phyloP scores from a whole-genome alignment of 2,113 vertebrate species.

The Dinomys branickii region DNA sequence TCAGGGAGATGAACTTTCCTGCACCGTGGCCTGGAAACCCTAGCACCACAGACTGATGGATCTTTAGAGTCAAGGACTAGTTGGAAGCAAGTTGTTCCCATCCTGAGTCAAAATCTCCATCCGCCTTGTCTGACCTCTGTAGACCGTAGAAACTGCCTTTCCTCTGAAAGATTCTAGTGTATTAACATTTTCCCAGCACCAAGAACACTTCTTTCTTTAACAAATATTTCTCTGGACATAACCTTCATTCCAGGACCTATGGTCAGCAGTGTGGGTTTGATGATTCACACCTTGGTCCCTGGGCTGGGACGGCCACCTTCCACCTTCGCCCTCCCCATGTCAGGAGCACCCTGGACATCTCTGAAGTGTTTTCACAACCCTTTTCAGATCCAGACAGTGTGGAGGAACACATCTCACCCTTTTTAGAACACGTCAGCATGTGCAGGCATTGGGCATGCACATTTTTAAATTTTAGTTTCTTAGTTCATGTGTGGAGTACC shows the following conservation, averaged over 20 bases:
- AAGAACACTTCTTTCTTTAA: not conserved
- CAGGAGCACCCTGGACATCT: not conserved
- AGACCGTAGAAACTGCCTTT: not conserved
- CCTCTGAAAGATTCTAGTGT: not conserved
- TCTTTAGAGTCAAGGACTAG: no score
- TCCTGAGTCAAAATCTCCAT: not conserved
- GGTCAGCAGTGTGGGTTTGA: not conserved
- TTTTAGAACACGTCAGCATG: not conserved
- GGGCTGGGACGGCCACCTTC: not conserved
- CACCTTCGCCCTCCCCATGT: fast-evolving
- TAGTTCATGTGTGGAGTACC: not conserved
- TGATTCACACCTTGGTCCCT: not conserved
- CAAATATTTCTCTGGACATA: not conserved
- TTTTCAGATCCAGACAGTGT: not conserved
- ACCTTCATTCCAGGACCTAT: not conserved
- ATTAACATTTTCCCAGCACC: not conserved
- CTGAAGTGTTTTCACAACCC: not conserved
- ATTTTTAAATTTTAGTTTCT: not conserved
- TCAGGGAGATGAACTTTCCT: not conserved
- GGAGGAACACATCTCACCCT: not conserved
- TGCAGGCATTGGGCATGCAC: not conserved
- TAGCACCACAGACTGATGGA: not conserved
- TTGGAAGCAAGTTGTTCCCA: not conserved
- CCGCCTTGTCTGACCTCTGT: not conserved
- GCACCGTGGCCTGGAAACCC: not conserved